phyloP scores from a whole-genome alignment of 1,140 invertebrate species.

The Pseudomyrmex concolor region DNA sequence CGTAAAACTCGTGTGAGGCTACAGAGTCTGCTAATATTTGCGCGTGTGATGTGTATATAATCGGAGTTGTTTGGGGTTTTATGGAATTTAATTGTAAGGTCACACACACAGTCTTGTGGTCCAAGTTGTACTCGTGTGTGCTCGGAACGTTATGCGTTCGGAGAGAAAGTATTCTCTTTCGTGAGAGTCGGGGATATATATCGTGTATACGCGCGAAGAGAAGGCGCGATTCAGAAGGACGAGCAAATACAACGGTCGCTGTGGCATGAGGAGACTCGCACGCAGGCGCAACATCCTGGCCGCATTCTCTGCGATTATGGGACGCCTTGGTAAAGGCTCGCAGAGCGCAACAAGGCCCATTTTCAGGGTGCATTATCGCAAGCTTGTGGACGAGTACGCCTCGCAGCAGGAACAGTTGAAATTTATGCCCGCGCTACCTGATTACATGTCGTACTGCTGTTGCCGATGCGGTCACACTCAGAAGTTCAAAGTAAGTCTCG shows the following conservation, averaged over 20 bases:
- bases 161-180: not conserved
- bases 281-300: slow-evolving; percentile 81
- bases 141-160: not conserved
- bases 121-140: no score
- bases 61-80: no score
- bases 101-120: no score
- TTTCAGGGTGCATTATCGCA: slow-evolving; percentile 87
- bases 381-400: slow-evolving; percentile 86
- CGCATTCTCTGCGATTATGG: slow-evolving; percentile 85
- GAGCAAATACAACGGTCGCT: slow-evolving; percentile 72
- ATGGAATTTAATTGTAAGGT: no score
- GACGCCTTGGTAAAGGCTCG: slow-evolving; percentile 84
- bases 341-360: slow-evolving; percentile 83
- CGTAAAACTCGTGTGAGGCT: not conserved
- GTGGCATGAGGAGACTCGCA: slow-evolving; percentile 83
- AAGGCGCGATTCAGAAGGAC: slow-evolving; percentile 49
- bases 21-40: no score
- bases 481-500: slow-evolving; percentile 86
- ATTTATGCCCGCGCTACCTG: slow-evolving; percentile 85
- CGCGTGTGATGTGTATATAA: not conserved
- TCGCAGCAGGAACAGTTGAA: slow-evolving; percentile 81
- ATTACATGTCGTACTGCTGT: slow-evolving; percentile 88
- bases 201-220: not conserved
- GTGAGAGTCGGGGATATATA: not conserved
- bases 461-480: slow-evolving; percentile 88